A percentile compares a stretch with the other conserved stretches of the same genome.
These are phyloP conservation scores for Grantiella picta DNA, from an alignment of 2,113 vertebrate genomes.

Conservation along the genomic window DNA sequence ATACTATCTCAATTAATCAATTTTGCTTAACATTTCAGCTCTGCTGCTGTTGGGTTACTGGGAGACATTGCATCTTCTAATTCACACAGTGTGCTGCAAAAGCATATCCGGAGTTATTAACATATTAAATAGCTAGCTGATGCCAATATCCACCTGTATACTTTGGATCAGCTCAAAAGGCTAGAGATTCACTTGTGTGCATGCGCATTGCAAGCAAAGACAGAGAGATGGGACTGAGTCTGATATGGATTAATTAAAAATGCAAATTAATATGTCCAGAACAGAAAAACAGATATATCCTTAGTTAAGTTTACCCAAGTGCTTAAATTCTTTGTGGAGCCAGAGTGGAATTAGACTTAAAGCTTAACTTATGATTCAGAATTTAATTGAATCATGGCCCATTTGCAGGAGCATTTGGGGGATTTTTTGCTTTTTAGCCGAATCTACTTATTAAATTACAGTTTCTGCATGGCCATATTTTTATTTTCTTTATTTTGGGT, in stretches of 20 bases:
- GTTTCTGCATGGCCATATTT: background rate
- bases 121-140: background rate
- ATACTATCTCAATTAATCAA: background rate
- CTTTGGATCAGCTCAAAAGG: background rate
- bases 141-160: background rate
- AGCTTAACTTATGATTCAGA: background rate
- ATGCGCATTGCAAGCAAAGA: background rate
- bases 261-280: background rate
- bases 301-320: background rate
- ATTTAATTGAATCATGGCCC: background rate
- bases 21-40: background rate
- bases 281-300: background rate
- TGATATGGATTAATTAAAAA: background rate
- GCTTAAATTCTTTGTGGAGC: background rate
- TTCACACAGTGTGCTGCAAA: background rate
- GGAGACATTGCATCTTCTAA: background rate
- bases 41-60: background rate
- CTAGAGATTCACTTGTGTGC: background rate
- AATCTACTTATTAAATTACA: background rate
- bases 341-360: background rate
- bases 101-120: background rate
- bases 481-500: constrained; percentile 31
- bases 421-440: background rate
- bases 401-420: background rate
- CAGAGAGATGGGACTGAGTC: background rate